Conservation (phyloP, 1,140 invertebrate species). For the Eumaeus atala region DNA sequence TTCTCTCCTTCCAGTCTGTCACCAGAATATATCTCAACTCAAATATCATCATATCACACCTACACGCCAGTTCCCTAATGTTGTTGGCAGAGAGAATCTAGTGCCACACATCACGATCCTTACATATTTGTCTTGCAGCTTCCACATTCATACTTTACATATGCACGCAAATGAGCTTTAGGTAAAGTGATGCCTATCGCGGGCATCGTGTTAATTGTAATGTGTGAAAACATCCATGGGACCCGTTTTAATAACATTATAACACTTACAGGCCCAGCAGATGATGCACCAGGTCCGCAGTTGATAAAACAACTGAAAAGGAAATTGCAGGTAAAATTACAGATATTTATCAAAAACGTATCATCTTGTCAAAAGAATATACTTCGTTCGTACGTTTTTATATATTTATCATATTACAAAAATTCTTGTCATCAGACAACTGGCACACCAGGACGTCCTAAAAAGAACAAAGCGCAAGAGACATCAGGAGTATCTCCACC, state of each 20-base stretch:
- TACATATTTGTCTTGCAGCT: no score
- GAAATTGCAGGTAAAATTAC: constrained; percentile 76
- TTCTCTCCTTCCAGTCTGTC: no score
- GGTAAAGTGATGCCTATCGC: no score
- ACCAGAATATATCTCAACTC: no score
- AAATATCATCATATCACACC: no score
- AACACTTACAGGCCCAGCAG: constrained; percentile 37
- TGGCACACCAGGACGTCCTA: constrained; percentile 54
- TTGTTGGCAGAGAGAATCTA: no score
- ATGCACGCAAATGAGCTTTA: no score
- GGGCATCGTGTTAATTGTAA: no score
- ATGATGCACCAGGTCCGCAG: constrained; percentile 79
- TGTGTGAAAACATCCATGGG: no score
- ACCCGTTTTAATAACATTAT: constrained; percentile 1
- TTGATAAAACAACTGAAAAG: constrained; percentile 82
- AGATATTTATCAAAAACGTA: constrained; percentile 17
- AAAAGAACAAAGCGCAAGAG: constrained; percentile 60
- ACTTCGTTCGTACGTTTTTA: not conserved
- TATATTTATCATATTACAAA: constrained; percentile 1
- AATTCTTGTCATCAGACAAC: constrained; percentile 39
- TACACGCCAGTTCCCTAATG: no score
- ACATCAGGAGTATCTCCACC: constrained; percentile 46
- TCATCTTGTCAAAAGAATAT: not conserved
- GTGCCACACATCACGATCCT: no score
- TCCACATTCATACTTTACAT: no score